Conservation (phyloP, 2,888 invertebrate genomes). For the Archaeoteleia sp. region DNA sequence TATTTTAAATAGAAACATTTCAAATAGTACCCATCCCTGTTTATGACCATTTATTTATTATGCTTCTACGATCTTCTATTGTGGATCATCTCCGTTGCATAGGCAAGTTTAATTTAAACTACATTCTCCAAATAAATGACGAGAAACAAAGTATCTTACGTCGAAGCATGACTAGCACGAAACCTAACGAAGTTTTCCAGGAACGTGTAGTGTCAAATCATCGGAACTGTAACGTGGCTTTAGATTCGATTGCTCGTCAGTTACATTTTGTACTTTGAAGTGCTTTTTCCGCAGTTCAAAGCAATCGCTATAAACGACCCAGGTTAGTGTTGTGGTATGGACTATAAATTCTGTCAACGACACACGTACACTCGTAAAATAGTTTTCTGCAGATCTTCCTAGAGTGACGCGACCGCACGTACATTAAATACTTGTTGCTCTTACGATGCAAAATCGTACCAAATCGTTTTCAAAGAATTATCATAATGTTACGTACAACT, state of each 20-base stretch:
- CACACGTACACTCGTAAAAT: not conserved
- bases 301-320: not conserved
- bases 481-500: too few species aligned
- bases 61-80: too few species aligned
- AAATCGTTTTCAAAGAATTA: not conserved
- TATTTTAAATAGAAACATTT: too few species aligned
- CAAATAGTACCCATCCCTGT: too few species aligned
- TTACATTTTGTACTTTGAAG: not conserved
- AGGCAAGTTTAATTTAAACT: too few species aligned
- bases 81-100: too few species aligned
- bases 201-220: too few species aligned
- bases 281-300: constrained; percentile 1
- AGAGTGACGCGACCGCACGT: not conserved
- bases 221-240: not conserved
- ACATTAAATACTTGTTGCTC: constrained; percentile 7
- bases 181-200: too few species aligned
- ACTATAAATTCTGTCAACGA: constrained; percentile 4
- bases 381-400: not conserved
- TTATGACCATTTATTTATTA: too few species aligned
- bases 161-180: too few species aligned
- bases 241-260: constrained; percentile 2
- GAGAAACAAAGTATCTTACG: too few species aligned
- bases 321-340: not conserved
- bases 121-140: too few species aligned
- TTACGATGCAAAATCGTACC: not conserved